Base-by-base conservation (phyloP, 2,113 vertebrate species). In the Lagopus muta region DNA sequence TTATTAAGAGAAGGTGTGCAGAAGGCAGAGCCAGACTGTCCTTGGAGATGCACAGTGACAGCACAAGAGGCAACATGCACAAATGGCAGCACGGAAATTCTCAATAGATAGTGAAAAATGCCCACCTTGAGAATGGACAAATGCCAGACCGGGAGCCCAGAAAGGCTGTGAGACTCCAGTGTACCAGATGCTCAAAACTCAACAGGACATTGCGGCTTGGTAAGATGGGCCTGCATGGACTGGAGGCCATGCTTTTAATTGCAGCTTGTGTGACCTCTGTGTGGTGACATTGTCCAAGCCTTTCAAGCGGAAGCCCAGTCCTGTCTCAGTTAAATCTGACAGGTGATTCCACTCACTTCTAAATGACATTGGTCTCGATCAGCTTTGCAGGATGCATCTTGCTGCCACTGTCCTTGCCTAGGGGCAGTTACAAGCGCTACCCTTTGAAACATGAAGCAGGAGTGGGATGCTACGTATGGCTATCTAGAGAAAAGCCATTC, bases 401-500 rank as follows among this genome's bases (percentile, higher is more conserved):
- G 21, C 28, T 66, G 57, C 16, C 32, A 36, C 40, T 3, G 5
- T 61, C 70, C 47, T 77, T 50, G 36, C 45, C 50, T 32, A 19
- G 13, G 17, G 16, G 38, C 5, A 16, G 22, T 60, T 54, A 43
- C 36, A 48, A 55, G 21, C 2, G 0, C 61, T 48, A 12, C 21
- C 27, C 30, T 78, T 58, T 1, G 2, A 55, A 79, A 24, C 0
- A 47, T 38, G 13, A 43, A 6, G 47, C 9, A 16, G 61, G 61
- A 70, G 6, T 20, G 22, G 58, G 47, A 52, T 1, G 2, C 10
- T n/a, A 48, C 40, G 7, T 52, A 8, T 60, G 43, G n/a, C 0
- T 0, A 47, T 42, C 38, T n/a, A 42, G 30, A 1, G 1, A 74
- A 74, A 82, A 54, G 28, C 54, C 1, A 0, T 64, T 73, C 48